phyloP scores from a whole-genome alignment of 2,888 invertebrate species.

The Microctonus brassicae region DNA sequence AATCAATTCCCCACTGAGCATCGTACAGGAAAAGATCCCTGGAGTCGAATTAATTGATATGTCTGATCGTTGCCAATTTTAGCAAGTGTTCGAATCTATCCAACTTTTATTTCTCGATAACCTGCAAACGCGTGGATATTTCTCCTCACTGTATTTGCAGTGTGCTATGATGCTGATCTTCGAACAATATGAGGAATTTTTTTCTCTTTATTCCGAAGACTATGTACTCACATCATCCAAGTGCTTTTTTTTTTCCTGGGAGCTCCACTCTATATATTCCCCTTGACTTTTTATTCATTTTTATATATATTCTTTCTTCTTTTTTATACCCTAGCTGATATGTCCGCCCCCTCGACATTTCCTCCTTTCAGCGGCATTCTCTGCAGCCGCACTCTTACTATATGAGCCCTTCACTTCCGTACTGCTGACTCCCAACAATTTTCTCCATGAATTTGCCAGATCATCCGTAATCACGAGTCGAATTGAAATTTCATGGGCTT shows the following conservation, averaged over 20 bases:
- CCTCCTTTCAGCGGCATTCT: conserved; percentile 11
- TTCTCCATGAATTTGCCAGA: conserved; percentile 48
- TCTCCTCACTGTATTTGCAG: neutral
- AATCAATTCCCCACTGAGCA: neutral
- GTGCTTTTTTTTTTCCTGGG: neutral
- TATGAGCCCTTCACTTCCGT: conserved; percentile 4
- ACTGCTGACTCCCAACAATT: conserved; percentile 30
- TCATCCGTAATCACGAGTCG: conserved; percentile 47
- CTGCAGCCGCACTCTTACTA: neutral
- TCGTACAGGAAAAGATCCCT: neutral
- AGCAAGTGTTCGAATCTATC: neutral
- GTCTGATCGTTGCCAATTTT: neutral
- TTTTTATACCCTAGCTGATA: neutral
- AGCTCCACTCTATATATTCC: neutral
- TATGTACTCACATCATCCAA: neutral
- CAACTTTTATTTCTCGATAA: neutral
- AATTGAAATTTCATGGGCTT: conserved; percentile 57
- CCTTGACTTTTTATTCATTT: conserved; percentile 1
- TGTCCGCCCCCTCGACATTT: conserved; percentile 14
- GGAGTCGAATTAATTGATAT: neutral
- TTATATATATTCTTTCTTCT: conserved; percentile 13
- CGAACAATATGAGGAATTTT: neutral
- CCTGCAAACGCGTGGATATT: neutral
- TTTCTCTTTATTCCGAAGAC: neutral
- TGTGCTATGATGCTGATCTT: neutral